Base-by-base conservation (phyloP, 2,797 vertebrate genomes). In the Melopsittacus undulatus region DNA sequence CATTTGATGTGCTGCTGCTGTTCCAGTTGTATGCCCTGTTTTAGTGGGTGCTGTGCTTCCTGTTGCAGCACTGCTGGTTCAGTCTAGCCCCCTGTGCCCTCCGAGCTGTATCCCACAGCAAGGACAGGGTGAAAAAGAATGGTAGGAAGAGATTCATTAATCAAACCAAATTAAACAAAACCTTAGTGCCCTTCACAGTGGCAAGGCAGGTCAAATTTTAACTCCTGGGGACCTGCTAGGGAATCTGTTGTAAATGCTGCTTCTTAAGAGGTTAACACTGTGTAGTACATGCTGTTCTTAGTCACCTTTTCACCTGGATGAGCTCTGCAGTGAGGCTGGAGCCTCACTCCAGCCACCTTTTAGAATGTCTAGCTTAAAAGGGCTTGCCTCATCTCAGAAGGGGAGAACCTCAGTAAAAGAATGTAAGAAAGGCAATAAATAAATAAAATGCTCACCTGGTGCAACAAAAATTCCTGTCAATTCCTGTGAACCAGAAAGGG, bases 341-440 rank as follows among this genome's bases (percentile, higher is more conserved):
- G 22, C 42, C 14, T 54, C 30, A 7, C 9, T 75, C 20, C 14
- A 42, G 40, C 34, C 23, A 34, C 51, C 9, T 23, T 64, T 83
- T 68, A 49, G 30, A 86, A 23, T 19, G 21, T 3, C 29, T 24
- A 56, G 22, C 51, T 56, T 78, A 67, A 49, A 8, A 83, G 7
- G 4, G 3, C 30, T 57, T 64, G 48, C 32, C 14, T 75, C 54
- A 34, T 68, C n/a, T 30, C 46, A 63, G 51, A 46, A 52, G 42
- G n/a, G 30, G 8, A 13, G 6, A n/a, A 46, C 9, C 14, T 72
- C 34, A 34, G 42, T 82, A 30, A 8, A 89, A 54, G 69, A 87
- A n/a, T 36, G 27, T 34, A 66, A 82, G 81, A 66, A 95, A 66
- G 15, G 9, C 46, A 89, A 40, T 48, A 75, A 87, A 69, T 62